Evolutionary conservation across 2,888 invertebrate species (phyloP), one percentile per base, ranked within the genome.

Genomic region (Cenopis cana): DNA sequence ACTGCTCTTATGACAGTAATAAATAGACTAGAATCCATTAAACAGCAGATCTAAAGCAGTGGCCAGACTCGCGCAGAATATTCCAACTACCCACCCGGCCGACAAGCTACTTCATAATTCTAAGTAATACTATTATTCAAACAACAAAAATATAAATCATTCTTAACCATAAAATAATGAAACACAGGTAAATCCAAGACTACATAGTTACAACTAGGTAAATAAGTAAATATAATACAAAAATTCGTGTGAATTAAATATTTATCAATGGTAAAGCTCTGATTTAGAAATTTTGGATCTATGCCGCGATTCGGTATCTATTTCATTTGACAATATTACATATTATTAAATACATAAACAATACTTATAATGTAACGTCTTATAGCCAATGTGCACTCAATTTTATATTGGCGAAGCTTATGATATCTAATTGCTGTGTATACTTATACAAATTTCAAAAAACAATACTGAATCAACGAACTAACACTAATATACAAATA

Each of bases 321-420:
- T 74, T 74, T 76, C 74, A 74, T 74, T 69, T 71, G 66, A 73
- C 75, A 74, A 78, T 73, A 81, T 80, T 76, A 75, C 79, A 77
- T 78, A 81, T 76, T 85, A 83, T n/a, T n/a, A n/a, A n/a, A n/a
- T 83, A 83, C 82, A 82, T 85, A 85, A 79, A 82, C 85, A 85
- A 81, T 81, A 81, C 75, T 78, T 78, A 79, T 75, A 76, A 69
- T 77, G 74, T 78, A 77, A 75, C 79, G 77, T 78, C 81, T 85
- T 84, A 89, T 82, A 80, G 89, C 89, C 90, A 89, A 89, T 85
- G 87, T 87, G 89, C 87, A 85, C 84, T 80, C 65, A 64, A 64
- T 54, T 66, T 71, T 52, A 73, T 77, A 85, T 85, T 82, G 85
- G 85, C 85, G 77, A 86, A 88, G 83, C 88, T 85, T 85, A 86